Evolutionary conservation across 2,888 invertebrate species (phyloP).

Genomic region (Zygothrica quintamaculata): DNA sequence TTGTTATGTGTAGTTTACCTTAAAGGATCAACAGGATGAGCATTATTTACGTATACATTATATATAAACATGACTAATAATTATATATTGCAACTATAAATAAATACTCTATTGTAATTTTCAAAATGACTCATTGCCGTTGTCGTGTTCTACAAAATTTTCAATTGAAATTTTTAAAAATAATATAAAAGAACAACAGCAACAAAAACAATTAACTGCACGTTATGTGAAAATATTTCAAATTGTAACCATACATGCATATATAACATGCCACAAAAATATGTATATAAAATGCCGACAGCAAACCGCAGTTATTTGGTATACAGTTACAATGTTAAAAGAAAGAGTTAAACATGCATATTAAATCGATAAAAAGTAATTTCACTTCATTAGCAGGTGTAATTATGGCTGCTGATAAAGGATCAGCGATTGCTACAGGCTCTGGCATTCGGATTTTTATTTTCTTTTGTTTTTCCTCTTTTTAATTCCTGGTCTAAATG

Average conservation of each 20-base stretch:
- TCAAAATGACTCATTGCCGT: conserved; percentile 33
- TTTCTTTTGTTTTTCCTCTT: conserved; percentile 1
- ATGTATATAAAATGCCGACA: too few species aligned
- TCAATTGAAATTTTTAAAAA: too few species aligned
- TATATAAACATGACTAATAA: too few species aligned
- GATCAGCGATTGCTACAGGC: conserved; percentile 4
- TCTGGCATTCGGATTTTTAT: not conserved
- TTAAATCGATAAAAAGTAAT: conserved; percentile 60
- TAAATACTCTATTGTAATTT: not conserved
- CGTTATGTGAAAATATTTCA: conserved; percentile 41
- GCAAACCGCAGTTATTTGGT: not conserved
- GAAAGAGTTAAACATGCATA: conserved; percentile 34
- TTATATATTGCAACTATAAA: too few species aligned
- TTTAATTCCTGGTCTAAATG: conserved; percentile 57
- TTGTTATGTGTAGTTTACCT: too few species aligned
- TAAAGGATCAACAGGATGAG: too few species aligned
- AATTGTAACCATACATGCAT: conserved; percentile 20
- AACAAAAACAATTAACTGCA: conserved; percentile 62
- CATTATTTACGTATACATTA: too few species aligned
- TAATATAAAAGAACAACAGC: too few species aligned
- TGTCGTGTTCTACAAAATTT: conserved; percentile 17
- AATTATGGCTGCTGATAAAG: conserved; percentile 63
- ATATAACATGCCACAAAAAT: conserved; percentile 1
- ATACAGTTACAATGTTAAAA: not conserved
- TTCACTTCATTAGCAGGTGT: conserved; percentile 70